Conservation (phyloP, 2,113 vertebrate species). For the Charadrius vociferus region DNA sequence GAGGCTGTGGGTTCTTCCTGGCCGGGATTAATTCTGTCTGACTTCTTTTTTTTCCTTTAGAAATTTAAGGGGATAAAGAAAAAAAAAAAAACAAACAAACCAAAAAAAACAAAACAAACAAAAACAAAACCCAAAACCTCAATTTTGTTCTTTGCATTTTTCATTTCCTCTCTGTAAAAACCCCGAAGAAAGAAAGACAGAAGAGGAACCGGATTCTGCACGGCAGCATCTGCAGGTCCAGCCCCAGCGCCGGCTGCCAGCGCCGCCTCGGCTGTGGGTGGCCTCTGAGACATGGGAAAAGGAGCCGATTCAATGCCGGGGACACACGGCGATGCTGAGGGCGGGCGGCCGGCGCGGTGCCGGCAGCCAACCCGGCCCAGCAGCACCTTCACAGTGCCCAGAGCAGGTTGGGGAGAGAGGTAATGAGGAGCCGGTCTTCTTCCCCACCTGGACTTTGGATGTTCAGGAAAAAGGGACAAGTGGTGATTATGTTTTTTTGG, state of each 20-base stretch:
- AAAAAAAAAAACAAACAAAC: background rate
- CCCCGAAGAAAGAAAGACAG: background rate
- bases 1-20: background rate
- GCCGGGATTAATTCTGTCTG: background rate
- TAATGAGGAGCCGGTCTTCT: accelerated
- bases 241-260: background rate
- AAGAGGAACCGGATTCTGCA: background rate
- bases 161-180: background rate
- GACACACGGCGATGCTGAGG: accelerated
- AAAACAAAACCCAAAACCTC: background rate
- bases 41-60: background rate
- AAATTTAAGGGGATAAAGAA: background rate
- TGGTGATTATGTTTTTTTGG: background rate
- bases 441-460: background rate
- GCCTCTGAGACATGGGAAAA: conserved; percentile 45
- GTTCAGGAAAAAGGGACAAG: accelerated
- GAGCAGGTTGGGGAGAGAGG: accelerated
- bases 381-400: background rate
- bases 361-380: background rate
- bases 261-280: background rate
- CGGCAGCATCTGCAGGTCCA: background rate
- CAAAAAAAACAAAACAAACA: background rate
- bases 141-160: background rate
- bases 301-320: accelerated
- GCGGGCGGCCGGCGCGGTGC: accelerated